These are phyloP conservation scores for Cepaea hortensis DNA, from an alignment of 2,888 invertebrate genomes.

Conservation along the genomic window DNA sequence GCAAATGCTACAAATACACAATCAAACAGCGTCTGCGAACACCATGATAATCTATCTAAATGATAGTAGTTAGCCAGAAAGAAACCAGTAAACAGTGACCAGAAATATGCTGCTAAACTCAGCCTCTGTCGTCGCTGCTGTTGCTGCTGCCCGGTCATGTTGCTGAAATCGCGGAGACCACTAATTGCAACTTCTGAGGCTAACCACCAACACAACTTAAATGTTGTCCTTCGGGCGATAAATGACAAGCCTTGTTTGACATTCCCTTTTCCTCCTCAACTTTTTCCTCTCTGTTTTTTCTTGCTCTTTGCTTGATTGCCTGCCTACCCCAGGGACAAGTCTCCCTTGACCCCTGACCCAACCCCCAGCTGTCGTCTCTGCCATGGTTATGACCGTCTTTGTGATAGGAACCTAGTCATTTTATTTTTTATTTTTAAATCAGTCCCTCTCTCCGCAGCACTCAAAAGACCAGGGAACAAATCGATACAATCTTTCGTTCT, in stretches of 20 bases:
- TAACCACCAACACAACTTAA: slow-evolving; percentile 29
- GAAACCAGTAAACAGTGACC: too few species aligned
- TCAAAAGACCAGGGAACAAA: slow-evolving; percentile 17
- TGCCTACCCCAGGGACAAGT: slow-evolving; percentile 31
- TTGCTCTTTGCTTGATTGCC: slow-evolving; percentile 41
- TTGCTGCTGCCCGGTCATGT: too few species aligned
- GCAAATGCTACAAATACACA: too few species aligned
- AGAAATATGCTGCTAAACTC: too few species aligned
- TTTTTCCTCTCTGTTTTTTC: not conserved
- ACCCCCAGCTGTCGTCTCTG: slow-evolving; percentile 45
- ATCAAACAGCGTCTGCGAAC: too few species aligned
- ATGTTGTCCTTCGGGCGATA: slow-evolving; percentile 19
- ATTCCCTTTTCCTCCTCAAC: not conserved
- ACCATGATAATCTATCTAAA: too few species aligned
- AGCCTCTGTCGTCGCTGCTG: too few species aligned
- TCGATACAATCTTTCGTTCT: slow-evolving; percentile 16
- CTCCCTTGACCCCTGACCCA: slow-evolving; percentile 22
- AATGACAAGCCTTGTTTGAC: slow-evolving; percentile 23
- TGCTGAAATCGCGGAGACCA: not conserved
- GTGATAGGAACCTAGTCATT: slow-evolving; percentile 11
- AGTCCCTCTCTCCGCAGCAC: too few species aligned
- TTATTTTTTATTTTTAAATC: not conserved
- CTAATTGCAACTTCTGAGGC: slow-evolving; percentile 27
- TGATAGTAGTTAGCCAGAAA: too few species aligned
- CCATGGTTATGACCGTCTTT: slow-evolving; percentile 33